Conservation (phyloP, 64 coral and sea anemone species). For the Cladopsammia gracilis region DNA sequence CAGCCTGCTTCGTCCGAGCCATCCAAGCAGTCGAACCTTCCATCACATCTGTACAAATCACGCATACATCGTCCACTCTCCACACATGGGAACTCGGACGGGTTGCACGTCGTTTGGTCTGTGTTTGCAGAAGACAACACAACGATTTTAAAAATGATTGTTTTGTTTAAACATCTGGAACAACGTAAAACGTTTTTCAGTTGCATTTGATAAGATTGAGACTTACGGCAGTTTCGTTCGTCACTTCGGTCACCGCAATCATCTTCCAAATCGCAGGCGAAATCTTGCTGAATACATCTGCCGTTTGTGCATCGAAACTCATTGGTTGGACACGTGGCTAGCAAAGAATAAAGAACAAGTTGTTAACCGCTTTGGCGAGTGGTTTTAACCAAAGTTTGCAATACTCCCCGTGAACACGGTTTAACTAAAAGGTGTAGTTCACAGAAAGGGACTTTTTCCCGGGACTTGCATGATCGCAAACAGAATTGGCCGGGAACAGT, state of each 20-base stretch:
- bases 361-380: background rate
- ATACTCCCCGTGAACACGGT: too few relatives aligned
- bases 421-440: too few relatives aligned
- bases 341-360: background rate
- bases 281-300: constrained; percentile 61
- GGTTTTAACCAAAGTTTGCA: too few relatives aligned
- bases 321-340: constrained; percentile 54
- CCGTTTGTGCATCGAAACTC: constrained; percentile 90
- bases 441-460: too few relatives aligned
- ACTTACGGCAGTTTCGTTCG: constrained; percentile 93
- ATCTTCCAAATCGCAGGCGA: constrained; percentile 85
- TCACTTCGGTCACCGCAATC: constrained; percentile 92
- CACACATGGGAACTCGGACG: constrained; percentile 64
- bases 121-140: background rate
- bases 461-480: too few relatives aligned
- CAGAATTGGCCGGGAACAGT: too few relatives aligned
- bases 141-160: background rate
- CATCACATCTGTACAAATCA: constrained; percentile 77
- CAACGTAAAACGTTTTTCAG: too few relatives aligned
- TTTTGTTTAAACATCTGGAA: background rate
- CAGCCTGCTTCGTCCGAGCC: constrained; percentile 81
- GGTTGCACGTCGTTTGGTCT: constrained; percentile 66
- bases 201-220: background rate
- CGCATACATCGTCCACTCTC: constrained; percentile 84
- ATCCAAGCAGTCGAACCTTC: constrained; percentile 74